Evolutionary conservation across 2,888 invertebrate species (phyloP), one percentile per base, ranked within the genome.

Genomic region (Amiota communis): DNA sequence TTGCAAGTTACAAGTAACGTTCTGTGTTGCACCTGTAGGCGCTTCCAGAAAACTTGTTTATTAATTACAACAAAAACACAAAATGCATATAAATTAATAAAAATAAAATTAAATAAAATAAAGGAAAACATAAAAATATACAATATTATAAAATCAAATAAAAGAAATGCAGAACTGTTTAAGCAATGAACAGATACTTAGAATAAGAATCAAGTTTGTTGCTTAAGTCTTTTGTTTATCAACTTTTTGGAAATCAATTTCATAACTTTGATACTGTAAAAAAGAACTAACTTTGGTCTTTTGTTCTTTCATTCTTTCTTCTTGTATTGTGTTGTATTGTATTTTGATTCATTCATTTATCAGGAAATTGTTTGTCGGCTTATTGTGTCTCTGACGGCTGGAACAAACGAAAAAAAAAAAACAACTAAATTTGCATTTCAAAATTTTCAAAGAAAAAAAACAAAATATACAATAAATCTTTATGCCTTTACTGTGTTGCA

Each of bases 141-240:
- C 1, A 53, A n/a, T n/a, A 20, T 8, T 20, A 17, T 20, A 15
- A 59, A 17, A 20, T 36, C 8, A 20, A 59, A 59, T 36, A 36
- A 36, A 36, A 36, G 36, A 53, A 53, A 53, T n/a, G 53, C 8
- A 53, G 12, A 53, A 53, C 3, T n/a, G 1, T 12, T n/a, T 13
- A 49, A 67, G 17, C 15, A 48, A 51, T n/a, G 15, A 47, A 48
- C 17, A 15, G n/a, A 67, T 13, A 11, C n/a, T 17, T 17, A 48
- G 20, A 48, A 53, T 73, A 73, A 70, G 68, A 69, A n/a, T 70
- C 74, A 75, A 80, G 82, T 85, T 85, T 71, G 85, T 82, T 77
- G 81, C 79, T 78, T 80, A 78, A 80, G 82, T 83, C 82, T 79
- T 15, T 85, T 75, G 84, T 85, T 77, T 83, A 83, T 83, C 85